phyloP scores from a whole-genome alignment of 2,797 vertebrate genomes.

The Pseudochaenichthys georgianus region DNA sequence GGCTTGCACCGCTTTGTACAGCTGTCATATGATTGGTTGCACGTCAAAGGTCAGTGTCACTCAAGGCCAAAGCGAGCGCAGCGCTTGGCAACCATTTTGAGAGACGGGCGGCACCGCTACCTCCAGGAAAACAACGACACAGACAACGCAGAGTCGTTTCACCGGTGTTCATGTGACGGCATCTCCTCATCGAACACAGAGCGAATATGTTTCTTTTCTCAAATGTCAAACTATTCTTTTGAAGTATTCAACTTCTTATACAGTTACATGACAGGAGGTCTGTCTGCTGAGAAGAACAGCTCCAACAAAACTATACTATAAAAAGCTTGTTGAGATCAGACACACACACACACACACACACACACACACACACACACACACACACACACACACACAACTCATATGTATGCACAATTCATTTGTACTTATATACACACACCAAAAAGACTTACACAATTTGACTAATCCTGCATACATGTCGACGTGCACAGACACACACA shows the following conservation, averaged over 20 bases:
- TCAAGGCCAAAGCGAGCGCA: no score
- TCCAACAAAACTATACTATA: background rate
- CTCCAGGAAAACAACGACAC: no score
- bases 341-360: background rate
- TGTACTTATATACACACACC: background rate
- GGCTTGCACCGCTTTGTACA: no score
- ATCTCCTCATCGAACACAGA: background rate
- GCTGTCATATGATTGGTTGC: no score
- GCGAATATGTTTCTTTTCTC: background rate
- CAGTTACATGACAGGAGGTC: background rate
- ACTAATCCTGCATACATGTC: conserved; percentile 19
- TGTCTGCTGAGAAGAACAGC: background rate
- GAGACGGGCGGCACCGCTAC: no score
- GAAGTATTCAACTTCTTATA: background rate
- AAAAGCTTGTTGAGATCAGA: background rate
- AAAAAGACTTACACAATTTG: background rate
- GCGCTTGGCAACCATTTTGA: no score
- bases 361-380: background rate
- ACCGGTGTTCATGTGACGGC: no score
- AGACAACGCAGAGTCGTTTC: no score
- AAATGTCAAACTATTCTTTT: background rate
- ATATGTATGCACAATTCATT: background rate
- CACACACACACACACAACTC: background rate
- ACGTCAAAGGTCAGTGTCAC: no score
- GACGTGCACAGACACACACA: conserved; percentile 17